Base-by-base conservation (phyloP, 1,140 invertebrate species). In the Cydia amplana region DNA sequence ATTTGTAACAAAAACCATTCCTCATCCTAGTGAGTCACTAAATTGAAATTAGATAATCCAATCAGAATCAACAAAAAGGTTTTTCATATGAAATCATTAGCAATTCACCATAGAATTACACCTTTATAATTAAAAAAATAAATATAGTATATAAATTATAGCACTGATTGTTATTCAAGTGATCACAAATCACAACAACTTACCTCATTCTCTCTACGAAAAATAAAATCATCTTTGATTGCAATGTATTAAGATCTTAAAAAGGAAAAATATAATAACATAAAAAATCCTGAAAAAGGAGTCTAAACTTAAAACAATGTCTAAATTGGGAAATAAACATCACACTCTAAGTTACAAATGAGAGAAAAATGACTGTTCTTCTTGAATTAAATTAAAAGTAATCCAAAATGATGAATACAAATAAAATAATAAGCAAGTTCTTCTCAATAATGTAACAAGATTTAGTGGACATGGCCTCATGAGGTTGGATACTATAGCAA, bases 141-240 rank as follows among this genome's bases (percentile, higher is more conserved):
- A 70, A 80, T 74, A 80, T 77, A 80, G 79, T 79, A 78, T 83
- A 79, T 78, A 80, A 78, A 80, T 75, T 16, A 51, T 25, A 70
- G n/a, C 63, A 78, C 73, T 76, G 75, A 78, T 81, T 78, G 70
- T 72, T 55, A 23, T 51, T 55, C 63, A 64, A 76, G 77, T 80
- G 75, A 81, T 80, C 4, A 51, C 49, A 51, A 51, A 51, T 78
- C 60, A 64, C 60, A 64, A 25, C 18, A 63, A 64, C 20, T 18
- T 51, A 51, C 49, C 49, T 1, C 60, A 4, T 25, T 32, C 64
- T 36, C 12, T 67, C 25, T 32, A 65, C 3, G 25, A 40, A 79
- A 79, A 84, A 80, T 77, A 80, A 79, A 82, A 82, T 77, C 80
- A 79, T 79, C 76, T 77, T 79, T 80, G 82, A 84, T 83, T 82